These are phyloP conservation scores for Pachyrhynchus sulphureomaculatus DNA, from an alignment of 1,140 invertebrate species.

Conservation along the genomic window DNA sequence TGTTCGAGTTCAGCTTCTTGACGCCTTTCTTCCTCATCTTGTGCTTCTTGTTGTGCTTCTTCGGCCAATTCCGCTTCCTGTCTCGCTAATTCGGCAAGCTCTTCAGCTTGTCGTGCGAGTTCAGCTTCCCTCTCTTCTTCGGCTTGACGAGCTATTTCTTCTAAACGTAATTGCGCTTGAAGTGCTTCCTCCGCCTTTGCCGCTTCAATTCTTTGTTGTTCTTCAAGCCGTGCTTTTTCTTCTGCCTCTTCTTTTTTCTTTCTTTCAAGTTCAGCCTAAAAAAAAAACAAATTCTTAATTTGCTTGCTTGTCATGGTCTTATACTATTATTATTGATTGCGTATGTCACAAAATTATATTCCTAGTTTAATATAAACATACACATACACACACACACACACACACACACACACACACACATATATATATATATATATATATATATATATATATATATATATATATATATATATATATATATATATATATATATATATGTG, in stretches of 20 bases:
- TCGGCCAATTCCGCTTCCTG: slow-evolving; percentile 63
- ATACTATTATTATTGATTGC: too few species aligned
- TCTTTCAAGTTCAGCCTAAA: slow-evolving; percentile 52
- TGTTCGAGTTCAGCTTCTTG: slow-evolving; percentile 51
- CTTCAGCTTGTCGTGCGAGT: slow-evolving; percentile 56
- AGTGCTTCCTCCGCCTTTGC: slow-evolving; percentile 56
- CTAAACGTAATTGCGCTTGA: slow-evolving; percentile 47
- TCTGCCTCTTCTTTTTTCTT: slow-evolving; percentile 48
- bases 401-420: too few species aligned
- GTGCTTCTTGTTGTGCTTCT: slow-evolving; percentile 56
- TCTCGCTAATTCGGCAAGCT: slow-evolving; percentile 51
- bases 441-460: too few species aligned
- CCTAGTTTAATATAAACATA: too few species aligned
- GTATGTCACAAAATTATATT: too few species aligned
- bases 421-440: too few species aligned
- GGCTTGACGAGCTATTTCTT: slow-evolving; percentile 57
- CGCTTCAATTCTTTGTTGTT: slow-evolving; percentile 56
- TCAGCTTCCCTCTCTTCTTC: slow-evolving; percentile 58
- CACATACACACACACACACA: too few species aligned
- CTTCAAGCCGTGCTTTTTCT: slow-evolving; percentile 54
- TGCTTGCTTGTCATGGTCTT: neutral
- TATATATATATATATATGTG: too few species aligned
- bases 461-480: too few species aligned
- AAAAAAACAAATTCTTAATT: neutral
- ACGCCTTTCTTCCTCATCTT: slow-evolving; percentile 51